phyloP scores from a whole-genome alignment of 2,797 vertebrate species.

The Petrocephalus sullivani region DNA sequence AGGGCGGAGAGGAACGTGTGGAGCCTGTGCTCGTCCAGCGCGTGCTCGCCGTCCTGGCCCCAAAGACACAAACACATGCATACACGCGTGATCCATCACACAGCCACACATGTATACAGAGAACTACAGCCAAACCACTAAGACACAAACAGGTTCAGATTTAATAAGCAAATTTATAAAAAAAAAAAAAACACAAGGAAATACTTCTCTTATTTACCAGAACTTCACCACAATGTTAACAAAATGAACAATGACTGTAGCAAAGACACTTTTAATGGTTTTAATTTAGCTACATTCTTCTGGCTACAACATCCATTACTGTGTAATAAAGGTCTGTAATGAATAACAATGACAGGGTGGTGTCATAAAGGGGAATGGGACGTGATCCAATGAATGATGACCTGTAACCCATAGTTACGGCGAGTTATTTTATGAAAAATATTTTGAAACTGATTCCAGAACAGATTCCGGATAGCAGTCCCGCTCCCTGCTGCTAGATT shows the following conservation, averaged over 20 bases:
- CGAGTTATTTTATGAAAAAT: background rate
- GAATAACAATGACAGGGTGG: background rate
- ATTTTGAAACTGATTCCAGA: background rate
- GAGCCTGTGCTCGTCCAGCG: constrained; percentile 92
- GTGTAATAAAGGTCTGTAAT: background rate
- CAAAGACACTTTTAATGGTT: background rate
- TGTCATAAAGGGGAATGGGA: background rate
- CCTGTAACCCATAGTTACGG: background rate
- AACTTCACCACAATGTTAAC: background rate
- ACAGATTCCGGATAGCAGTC: background rate
- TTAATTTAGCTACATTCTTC: background rate
- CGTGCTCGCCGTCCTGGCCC: constrained; percentile 82
- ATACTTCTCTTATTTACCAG: background rate
- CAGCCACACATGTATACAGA: background rate
- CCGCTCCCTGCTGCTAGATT: background rate
- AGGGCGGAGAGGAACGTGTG: constrained; percentile 89
- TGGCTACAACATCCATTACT: constrained; percentile 4
- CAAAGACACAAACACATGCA: background rate
- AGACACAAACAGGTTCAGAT: background rate
- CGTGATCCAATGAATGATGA: background rate
- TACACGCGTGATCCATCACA: background rate
- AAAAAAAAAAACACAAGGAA: background rate
- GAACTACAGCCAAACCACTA: background rate
- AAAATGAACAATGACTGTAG: background rate
- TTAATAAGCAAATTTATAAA: background rate